These are phyloP conservation scores for Pseudopleuronectes americanus DNA, from an alignment of 2,797 vertebrate genomes.

Conservation along the genomic window DNA sequence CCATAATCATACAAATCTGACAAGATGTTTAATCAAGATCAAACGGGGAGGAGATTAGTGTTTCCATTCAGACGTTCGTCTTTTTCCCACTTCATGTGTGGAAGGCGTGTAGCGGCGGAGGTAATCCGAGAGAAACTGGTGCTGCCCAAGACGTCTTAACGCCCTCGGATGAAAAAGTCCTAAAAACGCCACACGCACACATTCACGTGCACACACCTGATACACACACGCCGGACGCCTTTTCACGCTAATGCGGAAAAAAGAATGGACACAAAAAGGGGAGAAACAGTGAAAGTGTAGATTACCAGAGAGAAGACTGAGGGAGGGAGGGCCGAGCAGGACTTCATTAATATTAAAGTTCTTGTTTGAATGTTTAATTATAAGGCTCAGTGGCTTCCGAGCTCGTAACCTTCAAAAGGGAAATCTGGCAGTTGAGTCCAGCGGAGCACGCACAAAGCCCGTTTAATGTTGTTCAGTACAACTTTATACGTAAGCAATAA, in stretches of 20 bases:
- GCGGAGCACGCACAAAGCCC: conserved; percentile 41
- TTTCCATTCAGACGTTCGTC: conserved; percentile 59
- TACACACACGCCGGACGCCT: background rate
- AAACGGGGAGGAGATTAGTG: conserved; percentile 71
- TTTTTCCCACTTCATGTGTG: conserved; percentile 34
- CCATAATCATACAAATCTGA: conserved; percentile 78
- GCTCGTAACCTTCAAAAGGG: conserved; percentile 71
- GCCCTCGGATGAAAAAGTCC: conserved; percentile 21
- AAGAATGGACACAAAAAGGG: background rate
- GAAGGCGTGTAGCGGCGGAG: conserved; percentile 44
- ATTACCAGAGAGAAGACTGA: conserved; percentile 33
- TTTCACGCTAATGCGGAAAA: background rate
- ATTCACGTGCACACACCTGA: background rate
- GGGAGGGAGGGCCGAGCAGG: conserved; percentile 17
- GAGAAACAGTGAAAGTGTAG: conserved; percentile 7
- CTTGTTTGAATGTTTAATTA: conserved; percentile 76
- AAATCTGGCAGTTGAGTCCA: conserved; percentile 40
- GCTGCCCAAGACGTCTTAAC: conserved; percentile 44
- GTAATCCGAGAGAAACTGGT: conserved; percentile 63
- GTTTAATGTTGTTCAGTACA: conserved; percentile 52
- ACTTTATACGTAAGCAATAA: conserved; percentile 65
- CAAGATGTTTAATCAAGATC: conserved; percentile 78
- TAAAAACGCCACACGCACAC: background rate
- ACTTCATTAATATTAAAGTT: conserved; percentile 67
- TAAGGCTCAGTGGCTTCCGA: conserved; percentile 62